Evolutionary conservation across 1,140 invertebrate genomes (phyloP).

Genomic region (Capitella teleta): DNA sequence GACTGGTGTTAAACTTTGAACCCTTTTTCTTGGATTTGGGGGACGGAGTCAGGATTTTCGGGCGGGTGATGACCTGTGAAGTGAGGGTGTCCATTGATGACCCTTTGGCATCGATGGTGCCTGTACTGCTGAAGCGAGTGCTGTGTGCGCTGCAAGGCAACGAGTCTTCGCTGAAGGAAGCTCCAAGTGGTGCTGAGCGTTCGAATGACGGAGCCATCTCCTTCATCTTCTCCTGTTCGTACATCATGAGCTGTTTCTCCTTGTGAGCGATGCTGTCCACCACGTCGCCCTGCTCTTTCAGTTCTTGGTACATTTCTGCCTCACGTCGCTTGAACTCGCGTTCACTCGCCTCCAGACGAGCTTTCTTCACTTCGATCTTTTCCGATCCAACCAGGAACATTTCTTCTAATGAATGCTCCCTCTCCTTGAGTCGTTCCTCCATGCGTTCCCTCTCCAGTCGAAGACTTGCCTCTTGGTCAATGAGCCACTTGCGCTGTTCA

Average conservation of each 20-base stretch:
- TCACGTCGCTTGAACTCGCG: slow-evolving; percentile 2
- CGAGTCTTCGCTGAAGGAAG: not conserved
- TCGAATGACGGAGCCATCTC: not conserved
- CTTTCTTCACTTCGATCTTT: not conserved
- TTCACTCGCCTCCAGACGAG: not conserved
- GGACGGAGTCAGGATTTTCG: not conserved
- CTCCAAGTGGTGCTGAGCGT: not conserved
- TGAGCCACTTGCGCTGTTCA: no score
- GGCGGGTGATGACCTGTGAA: not conserved
- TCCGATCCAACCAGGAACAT: not conserved
- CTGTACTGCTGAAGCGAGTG: no score
- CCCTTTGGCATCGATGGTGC: no score
- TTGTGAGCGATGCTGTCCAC: not conserved
- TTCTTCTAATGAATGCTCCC: not conserved
- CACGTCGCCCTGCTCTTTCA: slow-evolving; percentile 1
- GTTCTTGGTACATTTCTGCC: not conserved
- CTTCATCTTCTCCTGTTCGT: not conserved
- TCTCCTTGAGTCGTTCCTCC: not conserved
- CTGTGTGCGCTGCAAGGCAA: no score
- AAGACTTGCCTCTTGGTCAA: no score
- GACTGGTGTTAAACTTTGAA: not conserved
- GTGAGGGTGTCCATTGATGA: not conserved
- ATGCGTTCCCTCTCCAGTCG: not conserved
- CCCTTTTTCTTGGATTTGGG: no score
- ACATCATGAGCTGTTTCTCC: not conserved